These are phyloP conservation scores for Meta bourneti DNA, from an alignment of 2,888 invertebrate genomes.

Conservation along the genomic window DNA sequence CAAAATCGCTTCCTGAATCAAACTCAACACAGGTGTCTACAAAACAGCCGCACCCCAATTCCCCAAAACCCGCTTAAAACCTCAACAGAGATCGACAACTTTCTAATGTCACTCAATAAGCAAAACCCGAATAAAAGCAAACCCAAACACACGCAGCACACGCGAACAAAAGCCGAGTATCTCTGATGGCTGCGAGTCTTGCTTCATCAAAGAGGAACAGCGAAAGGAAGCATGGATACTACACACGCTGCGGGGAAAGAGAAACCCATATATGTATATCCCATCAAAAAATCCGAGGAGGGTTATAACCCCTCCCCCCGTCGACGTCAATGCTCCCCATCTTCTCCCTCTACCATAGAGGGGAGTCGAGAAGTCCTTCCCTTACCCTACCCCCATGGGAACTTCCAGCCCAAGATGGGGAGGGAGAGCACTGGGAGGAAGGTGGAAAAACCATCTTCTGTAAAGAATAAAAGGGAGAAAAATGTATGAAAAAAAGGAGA, in stretches of 20 bases:
- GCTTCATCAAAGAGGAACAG: not conserved
- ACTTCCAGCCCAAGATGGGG: conserved; percentile 36
- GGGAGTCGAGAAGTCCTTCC: conserved; percentile 44
- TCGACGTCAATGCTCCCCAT: conserved; percentile 27
- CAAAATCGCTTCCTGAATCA: no score
- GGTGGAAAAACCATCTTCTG: conserved; percentile 56
- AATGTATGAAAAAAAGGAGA: conserved; percentile 22
- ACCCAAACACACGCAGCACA: not conserved
- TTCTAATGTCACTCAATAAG: not conserved
- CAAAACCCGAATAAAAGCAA: not conserved
- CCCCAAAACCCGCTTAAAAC: no score
- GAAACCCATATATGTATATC: not conserved
- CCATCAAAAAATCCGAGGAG: not conserved
- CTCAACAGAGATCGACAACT: not conserved
- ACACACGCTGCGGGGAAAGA: not conserved
- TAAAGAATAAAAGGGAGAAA: conserved; percentile 29
- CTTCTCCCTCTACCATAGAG: conserved; percentile 6
- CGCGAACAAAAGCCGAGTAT: not conserved
- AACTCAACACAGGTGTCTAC: no score
- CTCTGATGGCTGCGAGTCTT: not conserved
- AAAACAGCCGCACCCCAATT: no score
- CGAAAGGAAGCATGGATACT: conserved; percentile 22
- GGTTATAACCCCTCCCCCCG: conserved; percentile 5
- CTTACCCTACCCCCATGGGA: conserved; percentile 61
- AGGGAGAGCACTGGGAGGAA: conserved; percentile 11